These are phyloP conservation scores for Cygnus olor DNA, from an alignment of 2,797 vertebrate genomes.

Conservation along the genomic window DNA sequence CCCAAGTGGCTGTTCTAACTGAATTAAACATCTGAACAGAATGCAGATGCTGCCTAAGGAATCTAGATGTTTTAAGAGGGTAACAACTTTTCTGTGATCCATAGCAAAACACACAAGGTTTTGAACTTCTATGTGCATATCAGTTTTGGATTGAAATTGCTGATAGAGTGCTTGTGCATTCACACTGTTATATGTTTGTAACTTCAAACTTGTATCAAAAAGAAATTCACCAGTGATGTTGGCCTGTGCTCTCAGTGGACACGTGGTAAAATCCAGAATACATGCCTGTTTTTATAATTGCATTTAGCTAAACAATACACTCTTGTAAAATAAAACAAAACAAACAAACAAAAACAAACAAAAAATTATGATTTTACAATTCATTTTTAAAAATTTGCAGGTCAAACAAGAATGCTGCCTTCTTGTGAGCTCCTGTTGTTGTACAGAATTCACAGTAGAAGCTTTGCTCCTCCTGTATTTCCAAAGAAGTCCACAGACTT, in stretches of 20 bases:
- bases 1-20: neutral
- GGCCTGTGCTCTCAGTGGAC: neutral
- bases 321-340: neutral
- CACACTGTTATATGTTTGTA: neutral
- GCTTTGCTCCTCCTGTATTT: neutral
- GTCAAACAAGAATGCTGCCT: neutral
- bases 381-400: neutral
- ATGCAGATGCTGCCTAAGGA: neutral
- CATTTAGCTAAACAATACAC: neutral
- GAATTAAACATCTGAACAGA: neutral
- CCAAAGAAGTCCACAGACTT: neutral
- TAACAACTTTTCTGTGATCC: neutral
- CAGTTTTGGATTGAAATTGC: neutral
- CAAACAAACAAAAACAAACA: too few relatives aligned
- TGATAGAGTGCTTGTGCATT: neutral
- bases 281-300: neutral
- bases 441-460: neutral
- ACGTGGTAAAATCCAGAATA: neutral
- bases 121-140: neutral
- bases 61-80: neutral
- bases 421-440: neutral
- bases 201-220: neutral
- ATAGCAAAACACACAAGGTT: neutral
- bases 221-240: neutral
- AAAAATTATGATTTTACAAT: neutral